phyloP scores from a whole-genome alignment of 2,888 invertebrate species.

The Netelia melanura region DNA sequence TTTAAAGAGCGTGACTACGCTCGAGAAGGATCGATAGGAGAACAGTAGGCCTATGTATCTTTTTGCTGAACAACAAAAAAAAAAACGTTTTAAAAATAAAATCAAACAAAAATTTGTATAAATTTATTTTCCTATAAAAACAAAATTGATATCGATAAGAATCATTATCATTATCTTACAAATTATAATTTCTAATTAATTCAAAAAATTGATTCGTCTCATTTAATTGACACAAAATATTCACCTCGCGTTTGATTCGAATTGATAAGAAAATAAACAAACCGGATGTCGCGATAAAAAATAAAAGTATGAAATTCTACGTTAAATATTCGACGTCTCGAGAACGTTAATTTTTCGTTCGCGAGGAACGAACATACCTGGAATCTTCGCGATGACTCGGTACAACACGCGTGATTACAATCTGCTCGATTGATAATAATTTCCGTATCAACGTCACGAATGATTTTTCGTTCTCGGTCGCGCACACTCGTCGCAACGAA shows the following conservation, averaged over 20 bases:
- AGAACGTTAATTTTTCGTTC: neutral
- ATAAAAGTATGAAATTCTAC: too few relatives aligned
- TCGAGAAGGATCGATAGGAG: constrained; percentile 44
- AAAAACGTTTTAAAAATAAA: neutral
- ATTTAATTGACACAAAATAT: too few relatives aligned
- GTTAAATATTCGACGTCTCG: neutral
- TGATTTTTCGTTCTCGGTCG: constrained; percentile 7
- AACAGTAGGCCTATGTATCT: constrained; percentile 29
- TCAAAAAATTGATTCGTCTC: too few relatives aligned
- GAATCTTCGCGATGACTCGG: neutral
- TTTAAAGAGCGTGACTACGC: constrained; percentile 54
- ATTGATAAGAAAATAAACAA: too few relatives aligned
- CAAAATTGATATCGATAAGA: too few relatives aligned
- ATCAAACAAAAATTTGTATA: too few relatives aligned
- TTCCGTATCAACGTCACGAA: constrained; percentile 34
- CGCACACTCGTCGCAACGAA: neutral
- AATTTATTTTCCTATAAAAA: too few relatives aligned
- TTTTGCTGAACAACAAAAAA: neutral
- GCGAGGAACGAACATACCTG: neutral
- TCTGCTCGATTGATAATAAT: constrained; percentile 43
- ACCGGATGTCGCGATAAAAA: too few relatives aligned
- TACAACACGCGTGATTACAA: constrained; percentile 24
- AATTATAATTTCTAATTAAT: too few relatives aligned
- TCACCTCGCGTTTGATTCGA: too few relatives aligned
- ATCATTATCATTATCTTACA: too few relatives aligned